Conservation (phyloP, 2,888 invertebrate genomes). For the Lasius platythorax region DNA sequence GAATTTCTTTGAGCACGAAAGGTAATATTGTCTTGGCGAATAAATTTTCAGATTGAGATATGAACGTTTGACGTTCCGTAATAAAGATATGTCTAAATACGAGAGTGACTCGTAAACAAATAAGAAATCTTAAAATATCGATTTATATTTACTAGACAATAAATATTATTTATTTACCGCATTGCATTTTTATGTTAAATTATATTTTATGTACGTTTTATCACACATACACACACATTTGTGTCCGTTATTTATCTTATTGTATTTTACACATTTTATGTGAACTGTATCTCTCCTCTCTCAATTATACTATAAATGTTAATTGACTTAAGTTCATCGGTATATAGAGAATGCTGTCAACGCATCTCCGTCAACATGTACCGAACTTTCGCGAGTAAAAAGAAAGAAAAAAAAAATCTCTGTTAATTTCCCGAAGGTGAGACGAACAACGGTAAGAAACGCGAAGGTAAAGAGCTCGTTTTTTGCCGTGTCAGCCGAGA, state of each 20-base stretch:
- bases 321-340: neutral
- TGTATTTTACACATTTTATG: neutral
- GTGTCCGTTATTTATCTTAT: neutral
- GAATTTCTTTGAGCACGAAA: too few species aligned
- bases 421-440: constrained; percentile 27
- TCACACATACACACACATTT: neutral
- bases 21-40: too few species aligned
- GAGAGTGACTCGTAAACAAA: too few species aligned
- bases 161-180: neutral
- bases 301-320: neutral
- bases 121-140: too few species aligned
- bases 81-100: too few species aligned
- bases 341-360: neutral
- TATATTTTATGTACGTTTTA: neutral
- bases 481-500: neutral
- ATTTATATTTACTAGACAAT: too few species aligned
- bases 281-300: neutral
- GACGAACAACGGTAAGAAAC: neutral
- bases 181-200: neutral
- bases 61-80: too few species aligned
- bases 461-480: neutral
- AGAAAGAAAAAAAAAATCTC: constrained; percentile 14
- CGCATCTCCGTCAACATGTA: neutral
- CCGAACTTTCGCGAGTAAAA: neutral
- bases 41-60: too few species aligned